phyloP scores from a whole-genome alignment of 2,888 invertebrate species.

The Pycnomerus fuliginosus region DNA sequence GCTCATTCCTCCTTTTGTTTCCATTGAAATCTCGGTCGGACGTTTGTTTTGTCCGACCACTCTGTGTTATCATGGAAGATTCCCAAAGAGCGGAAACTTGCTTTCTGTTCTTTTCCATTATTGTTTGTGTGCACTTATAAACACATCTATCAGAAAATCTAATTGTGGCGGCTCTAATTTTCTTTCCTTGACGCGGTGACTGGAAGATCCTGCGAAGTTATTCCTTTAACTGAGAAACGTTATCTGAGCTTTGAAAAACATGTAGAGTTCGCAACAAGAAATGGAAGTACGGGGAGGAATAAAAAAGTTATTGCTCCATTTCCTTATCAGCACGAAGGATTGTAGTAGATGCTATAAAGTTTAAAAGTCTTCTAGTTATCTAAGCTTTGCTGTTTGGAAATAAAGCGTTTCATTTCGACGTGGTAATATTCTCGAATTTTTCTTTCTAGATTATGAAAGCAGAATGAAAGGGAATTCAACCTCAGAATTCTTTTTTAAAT shows the following conservation, averaged over 20 bases:
- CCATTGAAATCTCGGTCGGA: constrained; percentile 19
- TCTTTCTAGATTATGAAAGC: too few species aligned
- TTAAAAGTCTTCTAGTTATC: constrained; percentile 20
- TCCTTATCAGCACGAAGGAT: constrained; percentile 20
- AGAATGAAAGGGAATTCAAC: too few species aligned
- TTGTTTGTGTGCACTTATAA: constrained; percentile 17
- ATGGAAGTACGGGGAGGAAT: constrained; percentile 3
- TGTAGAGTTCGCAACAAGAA: constrained; percentile 5
- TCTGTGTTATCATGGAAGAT: constrained; percentile 20
- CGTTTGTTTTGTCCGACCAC: constrained; percentile 21
- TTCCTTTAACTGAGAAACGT: background rate
- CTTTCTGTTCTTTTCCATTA: constrained; percentile 10
- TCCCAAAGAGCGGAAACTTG: constrained; percentile 17
- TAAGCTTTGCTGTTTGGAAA: constrained; percentile 14
- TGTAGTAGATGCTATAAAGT: constrained; percentile 18
- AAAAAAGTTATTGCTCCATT: constrained; percentile 19
- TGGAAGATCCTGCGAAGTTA: constrained; percentile 2
- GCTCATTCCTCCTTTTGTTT: constrained; percentile 28
- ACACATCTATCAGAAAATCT: constrained; percentile 2
- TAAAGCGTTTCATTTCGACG: constrained; percentile 7
- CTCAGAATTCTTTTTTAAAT: too few species aligned
- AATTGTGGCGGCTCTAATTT: background rate
- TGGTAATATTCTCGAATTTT: too few species aligned
- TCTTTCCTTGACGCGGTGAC: too few species aligned
- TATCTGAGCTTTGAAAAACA: constrained; percentile 4